Evolutionary conservation across 2,888 invertebrate genomes (phyloP).

Genomic region (Monopis laevigella): DNA sequence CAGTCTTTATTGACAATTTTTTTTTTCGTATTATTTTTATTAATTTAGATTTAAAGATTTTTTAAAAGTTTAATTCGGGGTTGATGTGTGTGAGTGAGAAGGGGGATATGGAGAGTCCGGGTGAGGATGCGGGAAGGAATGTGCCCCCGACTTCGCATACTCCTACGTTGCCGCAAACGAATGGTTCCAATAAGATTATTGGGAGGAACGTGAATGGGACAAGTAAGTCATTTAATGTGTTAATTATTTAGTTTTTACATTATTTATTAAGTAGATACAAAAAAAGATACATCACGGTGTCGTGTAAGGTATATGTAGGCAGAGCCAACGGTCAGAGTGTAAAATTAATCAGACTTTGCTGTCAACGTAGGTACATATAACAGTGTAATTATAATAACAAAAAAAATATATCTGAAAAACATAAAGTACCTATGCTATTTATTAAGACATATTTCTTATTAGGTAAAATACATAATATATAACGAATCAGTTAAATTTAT

Average conservation of each 20-base stretch:
- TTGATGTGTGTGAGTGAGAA: slow-evolving; percentile 61
- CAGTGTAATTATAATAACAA: too few species aligned
- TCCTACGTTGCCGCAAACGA: slow-evolving; percentile 54
- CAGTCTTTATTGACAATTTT: slow-evolving; percentile 1
- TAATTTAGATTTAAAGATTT: background rate
- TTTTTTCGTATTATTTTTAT: background rate
- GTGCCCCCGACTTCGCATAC: slow-evolving; percentile 49
- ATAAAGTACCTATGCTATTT: too few species aligned
- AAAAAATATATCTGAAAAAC: too few species aligned
- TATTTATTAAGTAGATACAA: background rate
- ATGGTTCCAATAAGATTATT: slow-evolving; percentile 70
- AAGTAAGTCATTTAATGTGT: slow-evolving; percentile 59
- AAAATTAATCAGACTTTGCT: too few species aligned
- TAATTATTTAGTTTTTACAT: background rate
- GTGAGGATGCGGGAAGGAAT: slow-evolving; percentile 57
- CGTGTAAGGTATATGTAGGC: too few species aligned
- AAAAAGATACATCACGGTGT: background rate
- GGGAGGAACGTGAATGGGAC: slow-evolving; percentile 73
- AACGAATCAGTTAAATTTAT: too few species aligned
- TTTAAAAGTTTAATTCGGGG: slow-evolving; percentile 25
- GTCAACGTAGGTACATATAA: too few species aligned
- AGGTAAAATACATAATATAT: too few species aligned
- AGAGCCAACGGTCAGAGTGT: too few species aligned
- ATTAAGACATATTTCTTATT: too few species aligned
- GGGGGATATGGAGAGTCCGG: slow-evolving; percentile 57